Evolutionary conservation across 2,113 vertebrate species (phyloP).

Genomic region (Nothocercus julius): DNA sequence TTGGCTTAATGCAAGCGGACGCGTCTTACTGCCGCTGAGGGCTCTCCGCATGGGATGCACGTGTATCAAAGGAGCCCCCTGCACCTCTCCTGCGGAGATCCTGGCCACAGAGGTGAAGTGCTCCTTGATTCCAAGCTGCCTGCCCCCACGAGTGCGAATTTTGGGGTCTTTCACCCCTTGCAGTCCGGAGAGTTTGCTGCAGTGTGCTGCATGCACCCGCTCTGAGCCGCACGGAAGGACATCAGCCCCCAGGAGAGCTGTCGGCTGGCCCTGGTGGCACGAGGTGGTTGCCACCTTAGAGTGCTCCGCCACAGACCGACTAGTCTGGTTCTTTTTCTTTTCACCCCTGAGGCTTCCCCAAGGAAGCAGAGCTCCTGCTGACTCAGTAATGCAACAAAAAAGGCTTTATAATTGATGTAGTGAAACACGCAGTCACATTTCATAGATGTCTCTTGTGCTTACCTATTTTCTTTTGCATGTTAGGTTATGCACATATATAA

Average conservation of each 20-base stretch:
- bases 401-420: neutral
- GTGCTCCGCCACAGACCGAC: neutral
- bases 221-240: neutral
- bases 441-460: neutral
- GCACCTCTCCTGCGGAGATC: neutral
- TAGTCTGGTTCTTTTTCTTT: conserved; percentile 55
- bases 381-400: conserved; percentile 31
- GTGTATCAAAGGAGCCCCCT: neutral
- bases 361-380: conserved; percentile 18
- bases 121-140: neutral
- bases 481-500: neutral
- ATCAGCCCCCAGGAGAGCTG: neutral
- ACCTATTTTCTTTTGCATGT: neutral
- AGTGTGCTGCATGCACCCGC: fast-evolving
- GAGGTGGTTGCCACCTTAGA: neutral
- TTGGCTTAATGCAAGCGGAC: neutral
- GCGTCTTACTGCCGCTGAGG: neutral
- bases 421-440: neutral
- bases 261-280: neutral
- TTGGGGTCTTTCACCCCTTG: neutral
- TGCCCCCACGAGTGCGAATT: neutral
- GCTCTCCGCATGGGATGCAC: neutral
- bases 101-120: neutral
- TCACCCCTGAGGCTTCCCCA: neutral
- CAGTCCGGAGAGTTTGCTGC: fast-evolving